These are phyloP conservation scores for Athalia circularis DNA, from an alignment of 2,888 invertebrate genomes.

Conservation along the genomic window DNA sequence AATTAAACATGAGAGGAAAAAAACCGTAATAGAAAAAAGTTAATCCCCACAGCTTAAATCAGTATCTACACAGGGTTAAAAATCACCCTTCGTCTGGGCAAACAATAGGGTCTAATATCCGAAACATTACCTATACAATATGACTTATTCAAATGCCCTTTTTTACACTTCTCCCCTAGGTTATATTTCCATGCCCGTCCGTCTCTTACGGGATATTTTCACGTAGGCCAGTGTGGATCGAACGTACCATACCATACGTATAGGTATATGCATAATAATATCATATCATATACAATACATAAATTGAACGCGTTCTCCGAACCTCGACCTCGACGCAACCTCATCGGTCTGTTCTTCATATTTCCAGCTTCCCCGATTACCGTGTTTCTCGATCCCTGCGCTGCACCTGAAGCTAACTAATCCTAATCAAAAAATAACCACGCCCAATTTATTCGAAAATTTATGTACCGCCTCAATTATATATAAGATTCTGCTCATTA, in stretches of 20 bases:
- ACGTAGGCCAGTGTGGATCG: neutral
- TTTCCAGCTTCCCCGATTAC: neutral
- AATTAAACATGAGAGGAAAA: neutral
- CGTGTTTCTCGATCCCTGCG: neutral
- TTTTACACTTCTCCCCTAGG: neutral
- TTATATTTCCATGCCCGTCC: neutral
- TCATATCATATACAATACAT: neutral
- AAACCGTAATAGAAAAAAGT: neutral
- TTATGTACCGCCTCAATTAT: constrained; percentile 57
- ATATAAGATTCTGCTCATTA: constrained; percentile 49
- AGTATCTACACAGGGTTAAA: constrained; percentile 14
- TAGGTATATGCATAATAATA: neutral
- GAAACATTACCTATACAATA: constrained; percentile 46
- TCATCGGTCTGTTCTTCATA: neutral
- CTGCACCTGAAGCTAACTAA: constrained; percentile 40
- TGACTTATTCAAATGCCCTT: constrained; percentile 44
- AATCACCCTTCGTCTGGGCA: constrained; percentile 32
- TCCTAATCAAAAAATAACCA: constrained; percentile 50
- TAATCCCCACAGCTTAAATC: constrained; percentile 43
- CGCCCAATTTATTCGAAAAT: constrained; percentile 59
- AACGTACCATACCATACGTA: neutral
- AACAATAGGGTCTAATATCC: constrained; percentile 45
- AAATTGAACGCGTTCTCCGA: constrained; percentile 33
- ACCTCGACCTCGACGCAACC: constrained; percentile 41
- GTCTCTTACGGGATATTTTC: neutral